Base-by-base conservation (phyloP, 2,113 vertebrate genomes). In the Odontesthes bonariensis region DNA sequence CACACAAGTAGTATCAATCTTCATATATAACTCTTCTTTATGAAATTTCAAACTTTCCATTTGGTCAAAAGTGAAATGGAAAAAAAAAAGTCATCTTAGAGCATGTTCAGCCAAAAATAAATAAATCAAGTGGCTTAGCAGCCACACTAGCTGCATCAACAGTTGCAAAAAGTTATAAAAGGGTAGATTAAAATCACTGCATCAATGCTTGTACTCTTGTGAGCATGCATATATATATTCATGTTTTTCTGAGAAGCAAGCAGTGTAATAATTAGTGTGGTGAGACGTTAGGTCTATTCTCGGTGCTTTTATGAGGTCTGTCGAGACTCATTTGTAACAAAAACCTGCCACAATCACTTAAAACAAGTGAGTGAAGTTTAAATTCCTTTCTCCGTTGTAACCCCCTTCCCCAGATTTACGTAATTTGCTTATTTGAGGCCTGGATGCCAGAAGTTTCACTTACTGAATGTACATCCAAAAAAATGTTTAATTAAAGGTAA, bases 321-420 rank as follows among this genome's bases (percentile, higher is more conserved):
- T n/a, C 63, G 66, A 84, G 88, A 91, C 84, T 89, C 82, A 75
- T 90, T 89, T 91, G 84, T 86, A 82, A 81, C 84, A 74, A 23
- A 38, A 88, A 81, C 66, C 75, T 77, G 63, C 81, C 82, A 54
- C 68, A 80, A 68, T 62, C 67, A 86, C 73, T 51, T 16, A 49
- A 62, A 71, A 71, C 72, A 57, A 40, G 16, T 19, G 71, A 72
- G 40, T 35, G 19, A 74, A 67, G 51, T 79, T 77, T 8, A 47
- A 83, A 84, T 81, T 86, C 78, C 73, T 69, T 56, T 77, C 75
- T 71, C 44, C 65, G 64, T 79, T 64, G 61, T 51, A 61, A 62
- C 19, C 75, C 44, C 44, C 49, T 6, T 77, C 32, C 75, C 67
- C 70, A 62, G 73, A 69, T 73, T 47, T 46, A 46, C 27, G 72